phyloP scores from a whole-genome alignment of 2,888 invertebrate species.

The Heteromyza rotundicornis region DNA sequence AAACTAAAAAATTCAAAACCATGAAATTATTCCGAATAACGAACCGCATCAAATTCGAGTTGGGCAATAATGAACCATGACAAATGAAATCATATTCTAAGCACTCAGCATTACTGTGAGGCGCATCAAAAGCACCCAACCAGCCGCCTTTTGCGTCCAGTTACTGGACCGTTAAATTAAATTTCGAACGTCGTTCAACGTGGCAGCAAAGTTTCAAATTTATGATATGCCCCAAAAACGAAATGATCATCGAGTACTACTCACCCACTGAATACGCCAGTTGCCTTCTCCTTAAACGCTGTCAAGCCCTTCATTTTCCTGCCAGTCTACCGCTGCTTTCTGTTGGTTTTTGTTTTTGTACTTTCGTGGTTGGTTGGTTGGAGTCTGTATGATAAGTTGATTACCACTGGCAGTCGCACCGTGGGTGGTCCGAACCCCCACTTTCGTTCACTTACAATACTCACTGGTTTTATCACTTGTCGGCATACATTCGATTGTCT shows the following conservation, averaged over 20 bases:
- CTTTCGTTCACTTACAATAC: not conserved
- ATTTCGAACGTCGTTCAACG: constrained; percentile 37
- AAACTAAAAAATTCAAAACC: no score
- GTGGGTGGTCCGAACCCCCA: constrained; percentile 23
- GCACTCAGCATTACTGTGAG: constrained; percentile 13
- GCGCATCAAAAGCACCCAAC: constrained; percentile 13
- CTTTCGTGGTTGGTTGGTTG: constrained; percentile 27
- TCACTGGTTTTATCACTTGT: constrained; percentile 15
- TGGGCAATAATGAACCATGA: constrained; percentile 14
- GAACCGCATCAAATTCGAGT: not conserved
- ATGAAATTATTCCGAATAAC: not conserved
- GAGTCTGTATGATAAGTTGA: constrained; percentile 23
- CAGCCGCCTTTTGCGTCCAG: constrained; percentile 25
- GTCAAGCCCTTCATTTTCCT: constrained; percentile 60
- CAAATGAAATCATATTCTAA: constrained; percentile 24
- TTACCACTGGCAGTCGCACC: constrained; percentile 22
- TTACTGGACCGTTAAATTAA: constrained; percentile 62
- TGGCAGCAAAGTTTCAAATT: constrained; percentile 32
- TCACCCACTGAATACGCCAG: constrained; percentile 61
- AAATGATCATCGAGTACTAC: constrained; percentile 34
- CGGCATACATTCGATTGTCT: constrained; percentile 17
- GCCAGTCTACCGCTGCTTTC: constrained; percentile 30
- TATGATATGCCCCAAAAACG: constrained; percentile 6
- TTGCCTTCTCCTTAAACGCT: constrained; percentile 62
- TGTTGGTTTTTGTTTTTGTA: constrained; percentile 23